A percentile compares a stretch with the other conserved stretches of the same genome.
Evolutionary conservation across 2,113 vertebrate species (phyloP).

Genomic region (Silurus meridionalis): DNA sequence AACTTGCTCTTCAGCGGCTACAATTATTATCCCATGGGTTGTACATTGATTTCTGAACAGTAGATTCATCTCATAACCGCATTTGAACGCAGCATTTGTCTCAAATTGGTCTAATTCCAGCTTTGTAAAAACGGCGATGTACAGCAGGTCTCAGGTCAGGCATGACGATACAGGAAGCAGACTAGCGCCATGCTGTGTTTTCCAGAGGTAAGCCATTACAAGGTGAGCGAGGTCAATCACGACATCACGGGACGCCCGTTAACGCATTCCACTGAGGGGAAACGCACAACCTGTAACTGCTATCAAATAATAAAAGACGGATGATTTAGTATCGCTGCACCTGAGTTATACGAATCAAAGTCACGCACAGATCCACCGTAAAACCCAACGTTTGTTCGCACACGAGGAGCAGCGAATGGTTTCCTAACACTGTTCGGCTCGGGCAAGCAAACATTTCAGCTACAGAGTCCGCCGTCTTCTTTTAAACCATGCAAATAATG

Average conservation of each 20-base stretch:
- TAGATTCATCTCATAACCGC: neutral
- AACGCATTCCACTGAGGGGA: neutral
- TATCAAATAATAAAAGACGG: neutral
- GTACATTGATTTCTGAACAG: neutral
- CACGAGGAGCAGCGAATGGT: neutral
- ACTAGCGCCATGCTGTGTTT: neutral
- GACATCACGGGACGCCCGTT: conserved; percentile 5
- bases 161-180: neutral
- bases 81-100: neutral
- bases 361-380: neutral
- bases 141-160: neutral
- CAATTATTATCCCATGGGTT: neutral
- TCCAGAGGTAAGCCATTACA: neutral
- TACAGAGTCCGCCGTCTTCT: conserved; percentile 48
- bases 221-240: conserved; percentile 12
- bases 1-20: neutral
- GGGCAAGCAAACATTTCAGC: neutral
- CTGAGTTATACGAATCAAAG: neutral
- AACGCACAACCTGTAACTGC: neutral
- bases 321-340: too few species aligned
- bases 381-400: neutral
- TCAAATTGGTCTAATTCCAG: neutral
- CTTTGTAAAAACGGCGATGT: neutral
- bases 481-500: conserved; percentile 62
- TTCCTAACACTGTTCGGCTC: neutral